Evolutionary conservation across 1,140 invertebrate species (phyloP), one percentile per base, ranked within the genome.

Genomic region (Cyphomyrmex costatus): DNA sequence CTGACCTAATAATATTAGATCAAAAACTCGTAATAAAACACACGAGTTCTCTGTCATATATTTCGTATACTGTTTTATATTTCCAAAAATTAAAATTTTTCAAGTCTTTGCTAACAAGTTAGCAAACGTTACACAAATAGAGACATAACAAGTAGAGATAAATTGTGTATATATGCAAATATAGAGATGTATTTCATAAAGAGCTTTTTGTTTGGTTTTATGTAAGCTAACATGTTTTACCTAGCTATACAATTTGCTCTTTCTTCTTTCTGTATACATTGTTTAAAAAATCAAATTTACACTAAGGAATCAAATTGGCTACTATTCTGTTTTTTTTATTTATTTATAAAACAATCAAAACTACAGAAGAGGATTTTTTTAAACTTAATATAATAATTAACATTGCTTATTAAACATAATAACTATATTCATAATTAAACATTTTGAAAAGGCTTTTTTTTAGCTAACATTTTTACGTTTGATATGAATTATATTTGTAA

Each of bases 141-240:
- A 82, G 36, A 73, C 30, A 12, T 33, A 30, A 58, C 19, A 49
- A 73, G 21, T 42, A 42, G 36, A 42, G 36, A 42, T 42, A 42
- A 42, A 42, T 42, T 36, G 16, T 56, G 30, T 56, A 70, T 6
- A 53, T 42, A 33, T 56, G 65, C 19, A 58, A 80, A 71, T 70
- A 80, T 66, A 49, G n/a, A 71, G 8, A 58, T 30, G 58, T 66
- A 21, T 73, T 21, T 73, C n/a, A 83, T 49, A 73, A 83, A 51
- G 42, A 70, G 30, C 10, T 36, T 74, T 14, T 83, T 83, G 68
- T 74, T 49, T 7, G 42, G 36, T 10, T 82, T 82, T 82, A 73
- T 61, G 68, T 60, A 83, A 83, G 79, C 14, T 74, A 61, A 14
- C 7, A 73, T 21, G 7, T 36, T n/a, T n/a, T 71, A 56, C 10